Evolutionary conservation across 1,140 invertebrate genomes (phyloP), one percentile per base, ranked within the genome.

Genomic region (Aphidius gifuensis): DNA sequence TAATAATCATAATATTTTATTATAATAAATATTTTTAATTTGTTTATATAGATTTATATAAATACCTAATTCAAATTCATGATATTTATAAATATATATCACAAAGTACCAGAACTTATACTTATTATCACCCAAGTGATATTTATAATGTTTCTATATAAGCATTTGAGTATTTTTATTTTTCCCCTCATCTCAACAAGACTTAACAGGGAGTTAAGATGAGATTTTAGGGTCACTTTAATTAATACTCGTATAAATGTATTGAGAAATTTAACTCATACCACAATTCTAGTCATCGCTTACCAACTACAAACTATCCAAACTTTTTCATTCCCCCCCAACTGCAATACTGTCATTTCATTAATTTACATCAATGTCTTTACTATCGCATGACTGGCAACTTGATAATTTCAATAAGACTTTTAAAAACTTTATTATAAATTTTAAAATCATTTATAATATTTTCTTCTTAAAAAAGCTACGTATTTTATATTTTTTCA

Each of bases 321-420:
- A 78, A 75, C 78, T 32, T 32, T 32, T 32, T 32, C 23, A 32
- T 32, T 4, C 23, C 23, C 23, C 23, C 4, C 23, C 4, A 32
- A 32, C 23, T 32, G 23, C 4, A 32, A 32, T 4, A 32, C 2
- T 32, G 23, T 32, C 23, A 32, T 66, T 66, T 74, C 78, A 80
- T 80, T 80, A 80, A 80, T 80, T 80, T 77, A 80, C 79, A 78
- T 80, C 79, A 80, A 80, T 70, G 79, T 80, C 77, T 79, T 78
- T 59, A 72, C 79, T 79, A 64, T 58, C 16, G 2, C 8, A 56
- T 62, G 60, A 62, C 60, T 62, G 54, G 61, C 39, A 53, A 32
- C 4, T 32, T 32, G 23, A 32, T 32, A 32, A 32, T 32, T 32
- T 32, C 23, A 32, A 32, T 32, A 32, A 32, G 4, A 32, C 23